phyloP scores from a whole-genome alignment of 2,113 vertebrate species.

The Cyprinodon variegatus region DNA sequence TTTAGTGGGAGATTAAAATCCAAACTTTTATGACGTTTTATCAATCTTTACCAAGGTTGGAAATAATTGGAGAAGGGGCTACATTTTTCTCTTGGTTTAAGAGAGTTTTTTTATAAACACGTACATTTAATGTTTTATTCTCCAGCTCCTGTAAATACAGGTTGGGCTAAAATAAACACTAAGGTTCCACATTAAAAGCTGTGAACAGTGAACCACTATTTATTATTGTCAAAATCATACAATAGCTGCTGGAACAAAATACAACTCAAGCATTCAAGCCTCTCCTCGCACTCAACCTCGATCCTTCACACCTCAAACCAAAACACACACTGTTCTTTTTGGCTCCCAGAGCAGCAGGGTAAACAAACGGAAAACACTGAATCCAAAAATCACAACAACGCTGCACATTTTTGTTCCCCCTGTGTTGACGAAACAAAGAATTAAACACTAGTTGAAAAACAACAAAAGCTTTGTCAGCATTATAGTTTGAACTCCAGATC shows the following conservation, averaged over 20 bases:
- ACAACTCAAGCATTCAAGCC: neutral
- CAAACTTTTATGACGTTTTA: no score
- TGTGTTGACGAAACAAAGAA: neutral
- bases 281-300: constrained; percentile 27
- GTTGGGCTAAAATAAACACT: no score
- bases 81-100: no score
- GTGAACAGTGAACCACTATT: no score
- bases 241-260: neutral
- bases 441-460: neutral
- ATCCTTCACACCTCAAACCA: constrained; percentile 19
- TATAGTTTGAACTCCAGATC: neutral
- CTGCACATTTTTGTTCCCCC: neutral
- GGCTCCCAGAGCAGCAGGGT: neutral
- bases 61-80: no score
- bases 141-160: no score
- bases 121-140: no score
- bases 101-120: no score
- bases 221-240: neutral
- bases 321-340: constrained; percentile 3
- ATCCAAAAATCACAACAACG: neutral
- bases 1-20: no score
- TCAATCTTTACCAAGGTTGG: no score
- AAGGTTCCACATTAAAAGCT: no score
- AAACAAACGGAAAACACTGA: neutral
- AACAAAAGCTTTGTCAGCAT: neutral